Evolutionary conservation across 2,113 vertebrate genomes (phyloP), one percentile per base, ranked within the genome.

Genomic region (Corythornis cristatus): DNA sequence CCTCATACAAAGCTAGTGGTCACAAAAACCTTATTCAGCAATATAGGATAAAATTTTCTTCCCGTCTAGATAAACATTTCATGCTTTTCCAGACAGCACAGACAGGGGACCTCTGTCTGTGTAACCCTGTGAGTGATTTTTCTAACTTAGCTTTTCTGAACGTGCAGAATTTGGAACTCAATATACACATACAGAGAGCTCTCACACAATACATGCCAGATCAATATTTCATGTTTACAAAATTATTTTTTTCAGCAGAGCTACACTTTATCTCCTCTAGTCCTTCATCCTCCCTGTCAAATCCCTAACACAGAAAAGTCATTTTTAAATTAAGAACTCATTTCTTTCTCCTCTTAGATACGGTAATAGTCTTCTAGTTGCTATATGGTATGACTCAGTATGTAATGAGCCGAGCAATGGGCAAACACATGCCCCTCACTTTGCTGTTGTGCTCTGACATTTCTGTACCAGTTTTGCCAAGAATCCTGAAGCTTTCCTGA

Each of bases 161-260:
- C 42, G 83, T 76, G 75, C 51, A 83, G 83, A 68, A 65, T 84
- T 90, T 88, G 82, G 79, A 74, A 84, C 85, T 90, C 43, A 3
- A 86, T 93, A 64, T 60, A 87, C 81, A 92, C 93, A 77, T 53
- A 87, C 54, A 93, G 83, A 70, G 78, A 88, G 31, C 45, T 4
- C 46, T 89, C 61, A 72, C 72, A 90, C 68, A 91, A 75, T 82
- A 82, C 60, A 37, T 40, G 51, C 43, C 72, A 93, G 83, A 96
- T 97, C 95, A 96, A 96, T 96, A 95, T 86, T 95, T 95, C 93
- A 95, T 93, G 94, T 96, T 96, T 96, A 93, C 57, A 95, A 82
- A 95, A 96, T 71, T 1, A 75, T 86, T 64, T 35, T 95, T 92
- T 93, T 84, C 62, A 65, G 42, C 18, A 57, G 48, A 80, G 37